phyloP scores from a whole-genome alignment of 1,140 invertebrate genomes.

The Ditylenchus dipsaci region DNA sequence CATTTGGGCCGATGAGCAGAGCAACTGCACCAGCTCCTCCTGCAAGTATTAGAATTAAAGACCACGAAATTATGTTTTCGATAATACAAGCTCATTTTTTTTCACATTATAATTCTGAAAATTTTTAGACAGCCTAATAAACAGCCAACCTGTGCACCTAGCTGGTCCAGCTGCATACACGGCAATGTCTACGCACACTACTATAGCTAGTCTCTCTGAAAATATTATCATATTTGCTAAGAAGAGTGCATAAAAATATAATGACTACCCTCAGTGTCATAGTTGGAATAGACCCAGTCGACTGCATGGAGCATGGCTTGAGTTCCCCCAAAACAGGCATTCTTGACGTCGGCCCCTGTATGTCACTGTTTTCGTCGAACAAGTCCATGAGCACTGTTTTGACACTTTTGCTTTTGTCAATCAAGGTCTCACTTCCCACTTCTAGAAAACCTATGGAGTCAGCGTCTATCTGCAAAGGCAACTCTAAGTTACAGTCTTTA shows the following conservation, averaged over 20 bases:
- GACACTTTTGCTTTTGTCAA: constrained; percentile 97
- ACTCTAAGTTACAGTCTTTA: too few relatives aligned
- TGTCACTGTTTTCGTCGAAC: constrained; percentile 72
- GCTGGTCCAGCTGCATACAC: constrained; percentile 87
- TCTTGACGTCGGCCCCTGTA: constrained; percentile 95
- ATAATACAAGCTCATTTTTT: constrained; percentile 88
- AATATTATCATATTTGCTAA: constrained; percentile 4
- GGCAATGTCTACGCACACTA: constrained; percentile 65
- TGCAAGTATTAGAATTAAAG: constrained; percentile 84
- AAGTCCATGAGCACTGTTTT: constrained; percentile 94
- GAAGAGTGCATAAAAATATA: not conserved
- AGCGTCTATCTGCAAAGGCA: constrained; percentile 48
- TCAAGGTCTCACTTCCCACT: constrained; percentile 94
- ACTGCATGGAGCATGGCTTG: constrained; percentile 90
- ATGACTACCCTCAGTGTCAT: constrained; percentile 76
- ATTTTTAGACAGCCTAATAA: constrained; percentile 69
- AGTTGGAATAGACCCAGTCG: constrained; percentile 89
- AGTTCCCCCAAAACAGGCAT: constrained; percentile 98
- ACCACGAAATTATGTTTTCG: too few relatives aligned
- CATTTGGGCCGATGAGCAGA: constrained; percentile 78
- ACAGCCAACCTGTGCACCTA: constrained; percentile 74
- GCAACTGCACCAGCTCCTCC: constrained; percentile 95
- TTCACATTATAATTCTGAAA: too few relatives aligned
- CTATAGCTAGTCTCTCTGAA: constrained; percentile 24
- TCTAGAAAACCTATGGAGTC: constrained; percentile 81